A percentile compares a stretch with the other conserved stretches of the same genome.
Evolutionary conservation across 2,113 vertebrate species (phyloP).

Genomic region (Macaca fascicularis): DNA sequence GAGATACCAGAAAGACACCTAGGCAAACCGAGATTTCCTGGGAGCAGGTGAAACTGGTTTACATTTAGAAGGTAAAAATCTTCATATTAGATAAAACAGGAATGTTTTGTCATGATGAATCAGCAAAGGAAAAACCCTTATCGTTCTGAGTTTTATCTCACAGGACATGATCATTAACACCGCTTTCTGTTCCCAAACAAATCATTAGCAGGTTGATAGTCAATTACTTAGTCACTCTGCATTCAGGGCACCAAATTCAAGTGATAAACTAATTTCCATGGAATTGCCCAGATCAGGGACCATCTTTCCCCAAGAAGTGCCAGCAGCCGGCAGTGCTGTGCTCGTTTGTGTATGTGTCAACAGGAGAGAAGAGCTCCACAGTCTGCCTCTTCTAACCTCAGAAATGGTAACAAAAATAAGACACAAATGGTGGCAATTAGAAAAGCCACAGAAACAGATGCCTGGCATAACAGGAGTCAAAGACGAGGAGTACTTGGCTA

Average conservation of each 20-base stretch:
- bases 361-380: neutral
- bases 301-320: neutral
- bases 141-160: neutral
- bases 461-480: neutral
- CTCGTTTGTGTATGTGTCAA: fast-evolving
- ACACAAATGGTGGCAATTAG: neutral
- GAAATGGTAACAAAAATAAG: neutral
- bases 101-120: neutral
- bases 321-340: neutral
- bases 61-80: neutral
- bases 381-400: neutral
- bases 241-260: neutral
- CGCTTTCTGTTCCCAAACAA: neutral
- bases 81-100: neutral
- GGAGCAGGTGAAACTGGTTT: neutral
- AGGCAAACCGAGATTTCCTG: fast-evolving
- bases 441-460: neutral
- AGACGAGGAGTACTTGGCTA: fast-evolving
- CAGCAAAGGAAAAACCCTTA: neutral
- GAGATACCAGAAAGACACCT: fast-evolving
- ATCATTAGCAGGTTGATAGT: neutral
- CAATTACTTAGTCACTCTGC: neutral
- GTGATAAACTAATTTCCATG: neutral
- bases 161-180: neutral
- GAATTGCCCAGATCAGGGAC: neutral